Conservation (phyloP, 2,113 vertebrate species). For the Arenaria interpres region DNA sequence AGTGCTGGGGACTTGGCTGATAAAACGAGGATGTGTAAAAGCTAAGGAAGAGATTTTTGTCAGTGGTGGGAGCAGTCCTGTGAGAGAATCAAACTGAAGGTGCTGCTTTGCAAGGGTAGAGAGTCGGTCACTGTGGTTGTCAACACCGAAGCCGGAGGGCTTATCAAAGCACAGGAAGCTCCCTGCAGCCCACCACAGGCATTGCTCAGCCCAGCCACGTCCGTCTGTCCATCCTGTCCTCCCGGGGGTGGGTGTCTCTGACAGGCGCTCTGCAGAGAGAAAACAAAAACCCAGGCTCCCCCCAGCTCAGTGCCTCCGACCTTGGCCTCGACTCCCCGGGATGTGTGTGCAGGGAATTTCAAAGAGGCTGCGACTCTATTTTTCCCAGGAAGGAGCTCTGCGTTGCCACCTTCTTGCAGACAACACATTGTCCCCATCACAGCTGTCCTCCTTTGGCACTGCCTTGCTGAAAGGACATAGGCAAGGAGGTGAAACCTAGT, state of each 20-base stretch:
- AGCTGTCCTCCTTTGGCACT: not conserved
- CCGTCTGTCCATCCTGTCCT: conserved; percentile 7
- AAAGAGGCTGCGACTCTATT: not conserved
- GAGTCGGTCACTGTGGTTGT: not conserved
- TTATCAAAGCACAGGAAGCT: not conserved
- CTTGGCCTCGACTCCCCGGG: accelerated
- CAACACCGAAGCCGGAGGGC: not conserved
- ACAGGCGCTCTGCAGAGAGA: conserved; percentile 19
- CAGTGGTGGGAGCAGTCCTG: not conserved
- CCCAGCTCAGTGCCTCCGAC: not conserved
- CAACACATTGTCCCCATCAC: accelerated
- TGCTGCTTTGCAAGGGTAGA: not conserved
- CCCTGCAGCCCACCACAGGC: not conserved
- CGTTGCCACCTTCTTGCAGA: not conserved
- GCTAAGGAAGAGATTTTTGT: not conserved
- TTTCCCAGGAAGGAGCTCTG: not conserved
- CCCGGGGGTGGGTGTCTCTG: not conserved
- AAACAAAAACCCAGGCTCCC: not conserved
- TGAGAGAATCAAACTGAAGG: not conserved
- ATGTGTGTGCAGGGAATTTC: not conserved
- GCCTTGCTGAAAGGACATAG: not conserved
- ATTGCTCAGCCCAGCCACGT: conserved; percentile 22
- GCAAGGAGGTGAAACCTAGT: not conserved
- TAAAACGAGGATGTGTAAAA: not conserved
- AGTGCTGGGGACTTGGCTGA: not conserved